Evolutionary conservation across 2,113 vertebrate species (phyloP), one percentile per base, ranked within the genome.

Genomic region (Cacatua alba): DNA sequence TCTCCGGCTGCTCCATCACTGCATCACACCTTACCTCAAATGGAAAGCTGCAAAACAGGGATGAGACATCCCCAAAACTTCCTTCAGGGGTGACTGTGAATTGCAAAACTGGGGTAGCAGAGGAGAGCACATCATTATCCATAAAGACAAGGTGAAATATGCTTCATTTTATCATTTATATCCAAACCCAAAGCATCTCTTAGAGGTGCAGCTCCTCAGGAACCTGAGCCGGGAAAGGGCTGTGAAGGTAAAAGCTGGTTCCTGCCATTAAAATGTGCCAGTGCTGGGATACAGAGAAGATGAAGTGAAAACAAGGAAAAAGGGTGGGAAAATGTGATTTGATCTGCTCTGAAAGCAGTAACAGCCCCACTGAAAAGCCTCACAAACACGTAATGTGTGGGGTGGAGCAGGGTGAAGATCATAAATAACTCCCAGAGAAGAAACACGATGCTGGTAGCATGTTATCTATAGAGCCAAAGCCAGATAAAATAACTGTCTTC

Each of bases 371-470:
- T 24, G n/a, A 26, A 81, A 75, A 94, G 74, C 70, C 52, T 78
- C 39, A 31, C 72, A 43, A 55, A 39, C 75, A 35, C 49, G 53
- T 41, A 77, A 92, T 3, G 21, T 3, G 43, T 5, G 70, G 91
- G 91, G 88, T 68, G 92, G 83, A 92, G 95, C 16, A 29, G 86
- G 75, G 72, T 75, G 48, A 65, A 55, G 75, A 28, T 41, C 85
- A 76, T 57, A 90, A 92, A 71, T 63, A 48, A 76, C 72, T 48
- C 68, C 51, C 68, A 68, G 48, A 67, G 77, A 86, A 78, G 91
- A 91, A 74, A 95, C 88, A 84, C 3, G 26, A 88, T 67, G 55
- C 80, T 84, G 91, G 75, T 59, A 64, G 43, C 1, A 0, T 13
- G 64, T 84, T 79, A 91, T 75, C 91, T 71, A 60, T 53, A 81